Evolutionary conservation across 2,888 invertebrate genomes (phyloP), one percentile per base, ranked within the genome.

Genomic region (Coenonympha glycerion): DNA sequence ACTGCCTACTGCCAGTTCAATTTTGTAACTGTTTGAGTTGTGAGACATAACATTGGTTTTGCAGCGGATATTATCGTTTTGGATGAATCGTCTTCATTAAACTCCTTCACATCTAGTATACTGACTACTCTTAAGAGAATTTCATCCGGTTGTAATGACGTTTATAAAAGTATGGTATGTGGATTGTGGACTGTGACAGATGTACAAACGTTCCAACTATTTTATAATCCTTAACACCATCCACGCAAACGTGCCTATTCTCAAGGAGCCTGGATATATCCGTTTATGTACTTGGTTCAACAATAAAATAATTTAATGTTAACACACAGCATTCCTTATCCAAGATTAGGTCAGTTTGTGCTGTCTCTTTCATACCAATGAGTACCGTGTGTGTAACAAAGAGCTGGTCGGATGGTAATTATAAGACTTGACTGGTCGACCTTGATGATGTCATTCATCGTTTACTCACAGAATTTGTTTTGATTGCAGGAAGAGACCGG

Each of bases 391-490:
- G 34, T 18, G 37, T 33, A 15, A 37, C 28, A 57, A 34, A 31
- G 52, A 47, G 56, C 52, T 39, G 22, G 34, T 39, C 15, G 19
- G 21, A 33, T 24, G 15, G 69, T 40, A 47, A 47, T 52, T 47
- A 31, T 24, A 5, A 41, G 11, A 19, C 22, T 39, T 18, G 16
- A 49, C 76, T 62, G 60, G 76, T 56, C 68, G 78, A 70, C 84
- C 84, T 84, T 83, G 84, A 60, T 83, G 83, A 83, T 79, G 81
- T 84, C 79, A 84, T 70, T 84, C 79, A 84, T 70, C 72, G 68
- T 58, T 61, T 65, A 66, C 64, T 65, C 64, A 56, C 54, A 64
- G 62, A 68, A 69, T 76, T 68, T 73, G 71, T 71, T 75, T 72
- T 71, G 67, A 68, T 68, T 64, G 53, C 58, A 39, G 39, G 19